phyloP scores from a whole-genome alignment of 2,113 vertebrate species.

The Phalacrocorax pelagicus region DNA sequence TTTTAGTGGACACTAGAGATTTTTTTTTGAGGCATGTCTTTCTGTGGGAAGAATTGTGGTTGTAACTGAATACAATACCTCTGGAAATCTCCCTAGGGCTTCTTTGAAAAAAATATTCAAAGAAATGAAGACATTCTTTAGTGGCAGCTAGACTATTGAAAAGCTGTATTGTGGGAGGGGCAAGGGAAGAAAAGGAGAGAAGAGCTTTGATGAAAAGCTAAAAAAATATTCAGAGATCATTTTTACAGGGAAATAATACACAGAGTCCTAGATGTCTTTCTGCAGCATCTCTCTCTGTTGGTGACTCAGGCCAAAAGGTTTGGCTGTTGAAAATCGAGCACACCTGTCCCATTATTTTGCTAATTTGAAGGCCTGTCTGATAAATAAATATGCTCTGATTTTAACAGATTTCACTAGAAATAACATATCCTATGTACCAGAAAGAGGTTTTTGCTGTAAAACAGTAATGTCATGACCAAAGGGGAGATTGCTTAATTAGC shows the following conservation, averaged over 20 bases:
- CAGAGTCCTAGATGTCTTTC: not conserved
- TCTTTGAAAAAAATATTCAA: not conserved
- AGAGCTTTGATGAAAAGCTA: not conserved
- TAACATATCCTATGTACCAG: not conserved
- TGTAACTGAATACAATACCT: not conserved
- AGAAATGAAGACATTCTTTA: not conserved
- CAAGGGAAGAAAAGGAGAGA: not conserved
- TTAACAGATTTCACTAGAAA: not conserved
- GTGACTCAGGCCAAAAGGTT: not conserved
- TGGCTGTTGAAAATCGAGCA: not conserved
- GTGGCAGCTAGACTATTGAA: not conserved
- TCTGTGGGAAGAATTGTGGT: not conserved
- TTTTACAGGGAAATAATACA: not conserved
- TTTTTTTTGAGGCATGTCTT: not conserved
- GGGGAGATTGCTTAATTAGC: not conserved
- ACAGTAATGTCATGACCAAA: not conserved
- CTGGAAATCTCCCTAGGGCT: not conserved
- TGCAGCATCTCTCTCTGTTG: not conserved
- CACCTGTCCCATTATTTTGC: not conserved
- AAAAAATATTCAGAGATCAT: not conserved
- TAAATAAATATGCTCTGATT: not conserved
- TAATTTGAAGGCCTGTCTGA: not conserved
- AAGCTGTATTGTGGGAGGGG: not conserved
- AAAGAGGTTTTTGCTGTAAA: not conserved
- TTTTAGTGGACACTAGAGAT: not conserved